Evolutionary conservation across 2,113 vertebrate genomes (phyloP).

Genomic region (Camelus bactrianus): DNA sequence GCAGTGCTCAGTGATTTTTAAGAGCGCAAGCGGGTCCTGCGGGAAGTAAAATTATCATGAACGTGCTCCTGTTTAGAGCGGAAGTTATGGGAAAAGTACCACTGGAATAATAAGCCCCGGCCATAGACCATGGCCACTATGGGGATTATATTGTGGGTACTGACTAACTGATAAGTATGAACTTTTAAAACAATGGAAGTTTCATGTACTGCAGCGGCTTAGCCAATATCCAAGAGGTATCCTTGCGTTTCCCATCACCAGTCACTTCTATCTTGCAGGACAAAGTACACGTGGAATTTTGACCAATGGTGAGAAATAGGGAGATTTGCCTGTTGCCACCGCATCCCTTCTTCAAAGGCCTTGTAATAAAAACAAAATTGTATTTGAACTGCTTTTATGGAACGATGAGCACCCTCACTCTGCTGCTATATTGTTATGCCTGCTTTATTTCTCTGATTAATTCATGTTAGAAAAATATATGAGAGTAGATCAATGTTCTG

Average conservation of each 20-base stretch:
- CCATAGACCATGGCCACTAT: accelerated
- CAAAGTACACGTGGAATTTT: background rate
- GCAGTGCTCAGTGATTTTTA: background rate
- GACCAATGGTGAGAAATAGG: background rate
- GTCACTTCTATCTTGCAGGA: background rate
- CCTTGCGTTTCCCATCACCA: background rate
- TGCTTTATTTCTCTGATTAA: background rate
- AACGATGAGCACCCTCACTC: background rate
- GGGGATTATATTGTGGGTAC: background rate
- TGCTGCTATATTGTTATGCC: background rate
- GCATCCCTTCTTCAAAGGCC: background rate
- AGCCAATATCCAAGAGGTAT: background rate
- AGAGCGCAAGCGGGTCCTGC: background rate
- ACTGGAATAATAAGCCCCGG: background rate
- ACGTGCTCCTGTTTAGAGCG: background rate
- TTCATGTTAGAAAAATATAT: background rate
- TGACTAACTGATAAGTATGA: background rate
- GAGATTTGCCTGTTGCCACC: background rate
- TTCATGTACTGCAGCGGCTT: background rate
- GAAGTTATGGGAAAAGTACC: background rate
- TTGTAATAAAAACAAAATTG: background rate
- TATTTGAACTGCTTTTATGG: background rate
- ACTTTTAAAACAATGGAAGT: background rate
- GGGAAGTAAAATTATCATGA: background rate
- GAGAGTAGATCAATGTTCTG: background rate